These are phyloP conservation scores for Phyllotis vaccarum DNA, from an alignment of 2,797 vertebrate genomes.

Conservation along the genomic window DNA sequence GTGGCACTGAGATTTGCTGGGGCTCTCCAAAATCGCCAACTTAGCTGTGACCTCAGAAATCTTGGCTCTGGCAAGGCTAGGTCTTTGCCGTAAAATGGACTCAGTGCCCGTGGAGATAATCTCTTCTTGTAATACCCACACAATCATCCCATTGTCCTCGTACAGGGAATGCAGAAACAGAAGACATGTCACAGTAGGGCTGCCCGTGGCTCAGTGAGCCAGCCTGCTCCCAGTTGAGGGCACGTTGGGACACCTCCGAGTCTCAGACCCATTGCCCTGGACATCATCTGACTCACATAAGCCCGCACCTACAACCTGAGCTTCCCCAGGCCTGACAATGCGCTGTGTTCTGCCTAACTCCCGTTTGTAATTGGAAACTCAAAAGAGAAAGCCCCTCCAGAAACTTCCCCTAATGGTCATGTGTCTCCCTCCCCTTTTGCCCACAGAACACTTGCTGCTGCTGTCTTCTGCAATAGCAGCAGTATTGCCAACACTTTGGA, in stretches of 20 bases:
- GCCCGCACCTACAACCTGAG: background rate
- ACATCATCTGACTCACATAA: background rate
- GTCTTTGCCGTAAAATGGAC: conserved; percentile 75
- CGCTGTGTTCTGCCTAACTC: background rate
- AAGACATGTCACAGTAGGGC: conserved; percentile 61
- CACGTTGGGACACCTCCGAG: conserved; percentile 67
- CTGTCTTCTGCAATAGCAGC: background rate
- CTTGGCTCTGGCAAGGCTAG: conserved; percentile 64
- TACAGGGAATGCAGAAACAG: conserved; percentile 65
- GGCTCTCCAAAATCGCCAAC: conserved; percentile 60
- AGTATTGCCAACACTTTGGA: fast-evolving
- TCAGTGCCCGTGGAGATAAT: conserved; percentile 81
- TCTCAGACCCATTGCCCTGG: background rate
- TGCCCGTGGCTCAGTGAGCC: conserved; percentile 46
- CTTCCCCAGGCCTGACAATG: background rate
- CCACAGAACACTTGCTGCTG: background rate
- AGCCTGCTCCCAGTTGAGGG: conserved; percentile 65
- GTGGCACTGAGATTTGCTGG: conserved; percentile 47
- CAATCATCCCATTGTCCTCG: conserved; percentile 82
- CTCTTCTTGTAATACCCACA: conserved; percentile 81
- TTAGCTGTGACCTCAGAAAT: conserved; percentile 75
- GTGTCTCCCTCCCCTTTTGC: no score
- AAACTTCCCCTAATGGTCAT: background rate
- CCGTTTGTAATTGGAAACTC: background rate
- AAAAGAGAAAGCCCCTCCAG: background rate